Evolutionary conservation across 2,797 vertebrate genomes (phyloP).

Genomic region (Lagocephalus sceleratus): DNA sequence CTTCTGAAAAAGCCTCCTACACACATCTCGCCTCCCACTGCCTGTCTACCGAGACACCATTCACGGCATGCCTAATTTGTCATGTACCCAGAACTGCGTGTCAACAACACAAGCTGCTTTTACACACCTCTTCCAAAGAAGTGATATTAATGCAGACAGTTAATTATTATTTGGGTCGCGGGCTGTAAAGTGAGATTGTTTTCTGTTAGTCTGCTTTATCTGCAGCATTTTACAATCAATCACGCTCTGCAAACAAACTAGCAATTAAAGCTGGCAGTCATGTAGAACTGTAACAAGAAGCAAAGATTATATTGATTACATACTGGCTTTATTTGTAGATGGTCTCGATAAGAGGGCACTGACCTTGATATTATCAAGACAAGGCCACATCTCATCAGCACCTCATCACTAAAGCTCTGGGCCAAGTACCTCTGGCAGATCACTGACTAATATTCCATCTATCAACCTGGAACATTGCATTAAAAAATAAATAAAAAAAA

Average conservation of each 20-base stretch:
- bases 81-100: slow-evolving; percentile 20
- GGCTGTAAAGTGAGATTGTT: slow-evolving; percentile 5
- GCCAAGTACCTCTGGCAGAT: slow-evolving; percentile 49
- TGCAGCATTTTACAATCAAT: neutral
- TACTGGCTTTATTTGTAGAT: slow-evolving; percentile 11
- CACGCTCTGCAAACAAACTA: neutral
- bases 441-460: slow-evolving; percentile 38
- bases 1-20: slow-evolving; percentile 29
- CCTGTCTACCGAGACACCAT: slow-evolving; percentile 9
- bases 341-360: slow-evolving; percentile 12
- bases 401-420: slow-evolving; percentile 46
- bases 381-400: slow-evolving; percentile 55
- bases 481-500: neutral
- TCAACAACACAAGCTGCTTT: slow-evolving; percentile 17
- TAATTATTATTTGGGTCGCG: slow-evolving; percentile 11
- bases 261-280: slow-evolving; percentile 2
- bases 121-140: slow-evolving; percentile 23
- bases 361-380: slow-evolving; percentile 49
- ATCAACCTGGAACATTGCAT: slow-evolving; percentile 19
- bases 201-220: slow-evolving; percentile 5
- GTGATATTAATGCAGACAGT: slow-evolving; percentile 15
- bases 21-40: slow-evolving; percentile 23
- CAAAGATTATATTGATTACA: slow-evolving; percentile 2
- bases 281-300: slow-evolving; percentile 5
- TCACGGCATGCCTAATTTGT: slow-evolving; percentile 19